Evolutionary conservation across 2,797 vertebrate genomes (phyloP), one percentile per base, ranked within the genome.

Genomic region (Eulemur mongoz): DNA sequence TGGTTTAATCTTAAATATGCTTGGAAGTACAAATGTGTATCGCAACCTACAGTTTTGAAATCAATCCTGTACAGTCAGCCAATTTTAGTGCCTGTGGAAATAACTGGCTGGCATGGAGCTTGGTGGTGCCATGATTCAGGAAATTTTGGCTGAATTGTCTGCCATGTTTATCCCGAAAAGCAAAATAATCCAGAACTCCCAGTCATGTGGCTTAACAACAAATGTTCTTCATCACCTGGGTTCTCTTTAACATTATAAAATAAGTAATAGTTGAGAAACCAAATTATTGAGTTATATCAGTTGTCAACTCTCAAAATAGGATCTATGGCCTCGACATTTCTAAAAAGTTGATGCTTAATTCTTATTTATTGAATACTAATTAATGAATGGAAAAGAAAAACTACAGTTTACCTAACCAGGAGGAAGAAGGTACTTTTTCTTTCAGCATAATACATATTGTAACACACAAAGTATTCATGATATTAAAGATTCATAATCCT

Each of bases 401-500:
- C 23, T 69, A 27, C 32, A 22, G 11, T 93, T 96, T 85, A 17
- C 14, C 38, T 84, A 89, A 25, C 14, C 61, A 96, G 43, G 84
- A 96, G 43, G 84, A 75, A 43, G 13, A 72, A 76, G 11, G 7
- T 61, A 15, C 23, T 45, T 94, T 80, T 82, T 72, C 14, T 76
- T 91, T 89, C 89, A 78, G 48, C 82, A 40, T 81, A 94, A 54
- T 63, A 80, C 12, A 2, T 90, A 61, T 15, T 87, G 7, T 92
- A 80, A 78, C 13, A 50, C 22, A 17, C 79, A 86, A 94, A 88
- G 15, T 90, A 27, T 90, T 79, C 22, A 43, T 30, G 25, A 95
- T 92, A 93, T 85, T 93, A 85, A 90, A 91, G 92, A 45, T 40
- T 81, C 38, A 40, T 72, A 76, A 84, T 72, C 52, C 54, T 90